A percentile compares a stretch with the other conserved stretches of the same genome.
Conservation (phyloP, 2,888 invertebrate genomes). For the Melieria picta region DNA sequence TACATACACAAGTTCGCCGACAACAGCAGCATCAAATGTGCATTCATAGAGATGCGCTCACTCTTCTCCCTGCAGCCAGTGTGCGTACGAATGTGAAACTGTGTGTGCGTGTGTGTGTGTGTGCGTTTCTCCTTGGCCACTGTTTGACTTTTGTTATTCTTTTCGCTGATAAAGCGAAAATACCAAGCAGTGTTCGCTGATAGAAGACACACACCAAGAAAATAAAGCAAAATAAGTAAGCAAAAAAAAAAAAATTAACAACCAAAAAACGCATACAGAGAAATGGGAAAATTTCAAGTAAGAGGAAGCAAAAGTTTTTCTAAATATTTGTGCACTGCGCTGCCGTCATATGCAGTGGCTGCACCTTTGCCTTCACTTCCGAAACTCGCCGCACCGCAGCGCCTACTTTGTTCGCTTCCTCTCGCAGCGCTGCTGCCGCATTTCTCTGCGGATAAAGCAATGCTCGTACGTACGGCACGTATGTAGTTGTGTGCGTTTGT, state of each 20-base stretch:
- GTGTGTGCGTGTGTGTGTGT: neutral
- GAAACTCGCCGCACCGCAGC: conserved; percentile 7
- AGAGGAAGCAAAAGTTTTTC: conserved; percentile 27
- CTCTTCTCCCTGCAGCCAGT: too few relatives aligned
- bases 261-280: conserved; percentile 21
- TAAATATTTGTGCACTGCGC: conserved; percentile 29
- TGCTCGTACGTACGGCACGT: neutral
- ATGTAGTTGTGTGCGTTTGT: conserved; percentile 6
- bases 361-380: conserved; percentile 12
- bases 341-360: conserved; percentile 1
- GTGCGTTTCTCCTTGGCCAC: conserved; percentile 36
- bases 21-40: too few relatives aligned
- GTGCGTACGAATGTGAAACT: too few relatives aligned
- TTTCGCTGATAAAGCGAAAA: conserved; percentile 24
- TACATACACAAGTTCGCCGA: too few relatives aligned
- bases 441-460: neutral
- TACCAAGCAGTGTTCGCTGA: neutral
- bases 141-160: conserved; percentile 37
- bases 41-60: too few relatives aligned
- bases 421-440: neutral
- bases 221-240: conserved; percentile 8
- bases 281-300: conserved; percentile 2
- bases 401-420: neutral
- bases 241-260: conserved; percentile 19
- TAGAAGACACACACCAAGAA: neutral